phyloP scores from a whole-genome alignment of 2,797 vertebrate genomes.

The Paguma larvata region DNA sequence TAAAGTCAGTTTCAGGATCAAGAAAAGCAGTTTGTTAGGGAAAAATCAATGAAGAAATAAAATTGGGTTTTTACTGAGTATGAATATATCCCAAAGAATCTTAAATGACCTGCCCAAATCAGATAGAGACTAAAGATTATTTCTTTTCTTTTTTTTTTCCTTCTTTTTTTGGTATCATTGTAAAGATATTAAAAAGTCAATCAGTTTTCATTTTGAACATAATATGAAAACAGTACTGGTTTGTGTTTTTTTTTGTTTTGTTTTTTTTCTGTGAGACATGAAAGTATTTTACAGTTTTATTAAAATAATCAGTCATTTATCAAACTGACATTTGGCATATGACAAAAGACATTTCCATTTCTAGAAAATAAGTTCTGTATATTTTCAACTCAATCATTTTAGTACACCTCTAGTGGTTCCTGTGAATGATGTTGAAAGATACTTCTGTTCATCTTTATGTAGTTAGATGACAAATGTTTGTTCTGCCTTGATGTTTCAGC shows the following conservation, averaged over 20 bases:
- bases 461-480: slow-evolving; percentile 34
- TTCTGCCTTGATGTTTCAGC: slow-evolving; percentile 63
- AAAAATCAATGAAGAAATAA: neutral
- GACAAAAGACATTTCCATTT: neutral
- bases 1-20: neutral
- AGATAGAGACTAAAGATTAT: neutral
- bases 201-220: neutral
- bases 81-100: neutral
- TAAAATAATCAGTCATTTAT: slow-evolving; percentile 37
- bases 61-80: neutral
- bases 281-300: slow-evolving; percentile 50
- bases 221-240: neutral
- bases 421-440: slow-evolving; percentile 55
- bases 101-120: neutral
- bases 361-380: slow-evolving; percentile 58
- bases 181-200: neutral
- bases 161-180: neutral
- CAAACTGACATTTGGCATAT: slow-evolving; percentile 14
- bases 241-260: neutral
- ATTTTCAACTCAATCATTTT: neutral
- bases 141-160: neutral
- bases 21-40: neutral
- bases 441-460: slow-evolving; percentile 27
- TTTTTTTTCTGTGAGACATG: neutral
- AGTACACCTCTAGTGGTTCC: neutral